Base-by-base conservation (phyloP, 1,140 invertebrate species). In the Drosophila gunungcola region DNA sequence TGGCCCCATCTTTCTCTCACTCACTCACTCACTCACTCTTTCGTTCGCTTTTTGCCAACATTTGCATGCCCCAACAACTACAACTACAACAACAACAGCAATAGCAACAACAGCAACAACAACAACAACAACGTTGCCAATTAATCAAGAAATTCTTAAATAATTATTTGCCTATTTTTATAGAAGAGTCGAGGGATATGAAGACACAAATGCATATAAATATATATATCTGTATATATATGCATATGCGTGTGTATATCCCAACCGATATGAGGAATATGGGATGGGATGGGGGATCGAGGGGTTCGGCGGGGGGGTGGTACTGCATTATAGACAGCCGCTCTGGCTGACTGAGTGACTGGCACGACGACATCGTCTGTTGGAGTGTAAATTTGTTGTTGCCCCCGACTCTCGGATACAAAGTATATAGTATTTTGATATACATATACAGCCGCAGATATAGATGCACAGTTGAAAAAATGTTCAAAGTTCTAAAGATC, bases 71-170 rank as follows among this genome's bases (percentile, higher is more conserved):
- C 54, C 70, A 79, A 64, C 76, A 68, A 55, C 63, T 58, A 42
- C 65, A 63, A 38, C 16, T 21, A 21, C 16, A 21, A 21, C 56
- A 58, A 43, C 62, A 39, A 4, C 38, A 45, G 4, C 43, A 41
- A 9, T 56, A 57, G 3, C 62, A 56, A n/a, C 56, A 64, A 12
- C 61, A 54, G 41, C 68, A 53, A 36, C 57, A 58, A 5, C 45
- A 75, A 34, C 43, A 52, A 64, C 58, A 73, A 74, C 73, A 75
- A 75, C 70, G 70, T 68, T 90, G 85, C 85, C 85, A 90, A 90
- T 90, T 90, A 90, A 90, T 90, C 85, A 90, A 90, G 85, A 90
- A 90, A 90, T 90, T 90, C 85, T 90, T 90, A 90, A 90, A 90
- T 90, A 90, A 90, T 90, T 90, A 90, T 90, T 90, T 90, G 85